Evolutionary conservation across 2,888 invertebrate genomes (phyloP).

Genomic region (Latheticus oryzae): DNA sequence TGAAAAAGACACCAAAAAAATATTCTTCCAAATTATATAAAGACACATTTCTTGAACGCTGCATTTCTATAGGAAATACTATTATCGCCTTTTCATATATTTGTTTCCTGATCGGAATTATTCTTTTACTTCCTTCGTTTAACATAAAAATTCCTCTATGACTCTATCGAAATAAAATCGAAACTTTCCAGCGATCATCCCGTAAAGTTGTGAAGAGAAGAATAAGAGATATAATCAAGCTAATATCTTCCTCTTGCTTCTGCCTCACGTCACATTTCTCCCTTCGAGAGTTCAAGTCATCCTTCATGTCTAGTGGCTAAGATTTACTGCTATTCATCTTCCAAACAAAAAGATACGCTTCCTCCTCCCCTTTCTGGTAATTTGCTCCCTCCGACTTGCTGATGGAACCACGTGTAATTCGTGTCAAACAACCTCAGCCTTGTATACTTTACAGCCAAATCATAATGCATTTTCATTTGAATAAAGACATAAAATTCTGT

Average conservation of each 20-base stretch:
- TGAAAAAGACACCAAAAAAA: too few relatives aligned
- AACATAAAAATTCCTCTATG: not conserved
- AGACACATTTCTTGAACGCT: conserved; percentile 29
- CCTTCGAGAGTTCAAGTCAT: conserved; percentile 56
- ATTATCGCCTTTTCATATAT: conserved; percentile 39
- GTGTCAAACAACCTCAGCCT: too few relatives aligned
- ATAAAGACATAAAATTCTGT: too few relatives aligned
- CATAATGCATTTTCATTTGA: too few relatives aligned
- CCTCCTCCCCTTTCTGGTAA: conserved; percentile 53
- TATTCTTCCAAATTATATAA: conserved; percentile 38
- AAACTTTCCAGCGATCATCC: conserved; percentile 39
- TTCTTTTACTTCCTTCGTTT: not conserved
- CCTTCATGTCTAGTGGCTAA: conserved; percentile 60
- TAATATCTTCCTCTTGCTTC: conserved; percentile 51
- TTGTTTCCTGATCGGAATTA: conserved; percentile 26
- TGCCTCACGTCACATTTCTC: conserved; percentile 48
- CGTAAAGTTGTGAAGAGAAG: conserved; percentile 41
- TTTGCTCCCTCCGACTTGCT: conserved; percentile 52
- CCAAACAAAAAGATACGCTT: conserved; percentile 55
- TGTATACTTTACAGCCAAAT: too few relatives aligned
- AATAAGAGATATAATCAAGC: conserved; percentile 58
- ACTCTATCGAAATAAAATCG: conserved; percentile 11
- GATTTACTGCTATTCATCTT: conserved; percentile 62
- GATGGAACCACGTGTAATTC: conserved; percentile 50
- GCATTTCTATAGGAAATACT: conserved; percentile 35